These are phyloP conservation scores for Salvator merianae DNA, from an alignment of 2,113 vertebrate species.

Conservation along the genomic window DNA sequence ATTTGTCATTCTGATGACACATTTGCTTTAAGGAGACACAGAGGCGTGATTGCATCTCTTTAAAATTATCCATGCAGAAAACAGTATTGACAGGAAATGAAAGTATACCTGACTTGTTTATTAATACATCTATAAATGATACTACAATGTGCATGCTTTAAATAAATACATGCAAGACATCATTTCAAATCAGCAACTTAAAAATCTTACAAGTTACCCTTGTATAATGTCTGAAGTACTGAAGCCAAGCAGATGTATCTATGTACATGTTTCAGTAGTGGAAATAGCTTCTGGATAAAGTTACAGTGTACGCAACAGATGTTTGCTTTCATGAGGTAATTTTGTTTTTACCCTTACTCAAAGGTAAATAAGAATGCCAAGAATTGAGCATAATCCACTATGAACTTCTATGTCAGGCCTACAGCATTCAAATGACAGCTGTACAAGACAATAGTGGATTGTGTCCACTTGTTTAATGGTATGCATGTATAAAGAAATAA, in stretches of 20 bases:
- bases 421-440: not conserved
- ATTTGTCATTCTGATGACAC: not conserved
- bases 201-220: slow-evolving; percentile 10
- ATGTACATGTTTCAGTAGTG: slow-evolving; percentile 32
- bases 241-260: not conserved
- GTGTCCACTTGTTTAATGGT: slow-evolving; percentile 9
- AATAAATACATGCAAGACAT: slow-evolving; percentile 36
- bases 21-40: not conserved
- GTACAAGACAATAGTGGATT: not conserved
- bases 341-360: not conserved
- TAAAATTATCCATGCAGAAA: slow-evolving; percentile 39
- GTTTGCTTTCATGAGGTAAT: slow-evolving; percentile 27
- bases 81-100: not conserved
- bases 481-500: slow-evolving; percentile 29
- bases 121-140: slow-evolving; percentile 36
- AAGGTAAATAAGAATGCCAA: slow-evolving; percentile 4
- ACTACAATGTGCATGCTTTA: slow-evolving; percentile 31
- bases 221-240: slow-evolving; percentile 6
- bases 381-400: not conserved
- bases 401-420: not conserved
- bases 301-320: slow-evolving; percentile 20
- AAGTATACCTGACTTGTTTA: slow-evolving; percentile 40
- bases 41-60: not conserved
- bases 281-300: not conserved
- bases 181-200: slow-evolving; percentile 7